A percentile compares a stretch with the other conserved stretches of the same genome.
Evolutionary conservation across 2,797 vertebrate species (phyloP).

Genomic region (Florisuga fusca): DNA sequence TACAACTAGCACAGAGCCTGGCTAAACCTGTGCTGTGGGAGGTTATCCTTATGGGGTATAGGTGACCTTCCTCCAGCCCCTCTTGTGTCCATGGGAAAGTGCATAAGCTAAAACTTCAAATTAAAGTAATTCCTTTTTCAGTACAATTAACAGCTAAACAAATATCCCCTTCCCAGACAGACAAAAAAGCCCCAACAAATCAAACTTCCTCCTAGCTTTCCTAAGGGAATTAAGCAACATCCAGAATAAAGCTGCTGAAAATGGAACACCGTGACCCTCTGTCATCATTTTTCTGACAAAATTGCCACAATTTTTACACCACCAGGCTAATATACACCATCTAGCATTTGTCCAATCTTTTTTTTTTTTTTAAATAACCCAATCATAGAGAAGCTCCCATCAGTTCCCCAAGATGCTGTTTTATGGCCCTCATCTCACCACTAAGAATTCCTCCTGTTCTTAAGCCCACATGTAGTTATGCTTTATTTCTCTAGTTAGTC

Average conservation of each 20-base stretch:
- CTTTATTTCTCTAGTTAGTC: conserved; percentile 14
- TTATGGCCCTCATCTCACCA: conserved; percentile 1
- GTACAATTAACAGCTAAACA: neutral
- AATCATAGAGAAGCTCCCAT: neutral
- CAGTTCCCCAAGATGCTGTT: neutral
- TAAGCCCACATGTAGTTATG: neutral
- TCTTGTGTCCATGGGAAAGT: neutral
- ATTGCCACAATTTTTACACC: neutral
- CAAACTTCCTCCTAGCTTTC: neutral
- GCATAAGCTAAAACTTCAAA: neutral
- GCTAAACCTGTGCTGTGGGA: neutral
- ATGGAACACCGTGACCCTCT: neutral
- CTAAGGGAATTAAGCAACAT: neutral
- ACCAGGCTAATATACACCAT: neutral
- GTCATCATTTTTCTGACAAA: conserved; percentile 21
- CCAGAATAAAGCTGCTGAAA: neutral
- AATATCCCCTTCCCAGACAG: neutral
- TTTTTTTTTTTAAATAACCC: neutral
- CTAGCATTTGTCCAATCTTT: neutral
- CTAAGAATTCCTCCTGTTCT: neutral
- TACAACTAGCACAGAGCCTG: fast-evolving
- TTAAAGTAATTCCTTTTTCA: neutral
- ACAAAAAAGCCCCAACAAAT: neutral
- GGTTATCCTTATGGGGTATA: fast-evolving
- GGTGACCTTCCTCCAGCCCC: neutral